Base-by-base conservation (phyloP, 2,888 invertebrate genomes). In the Drosophila atripex region DNA sequence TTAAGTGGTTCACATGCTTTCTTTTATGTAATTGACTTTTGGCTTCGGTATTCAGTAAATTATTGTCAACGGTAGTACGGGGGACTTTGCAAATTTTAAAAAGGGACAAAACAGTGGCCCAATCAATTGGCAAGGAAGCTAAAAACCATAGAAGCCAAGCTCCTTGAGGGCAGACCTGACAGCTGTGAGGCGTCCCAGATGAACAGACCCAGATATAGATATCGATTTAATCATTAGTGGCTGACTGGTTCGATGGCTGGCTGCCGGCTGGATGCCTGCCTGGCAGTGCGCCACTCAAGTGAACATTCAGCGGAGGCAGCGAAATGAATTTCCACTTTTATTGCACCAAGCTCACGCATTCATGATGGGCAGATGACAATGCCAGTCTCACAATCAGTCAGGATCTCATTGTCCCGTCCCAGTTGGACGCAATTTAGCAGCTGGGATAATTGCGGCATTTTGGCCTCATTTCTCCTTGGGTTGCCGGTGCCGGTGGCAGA, bases 191-290 rank as follows among this genome's bases (percentile, higher is more conserved):
- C 59, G 53, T 35, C 45, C 74, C 41, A 66, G 66, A 55, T 72
- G 53, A 65, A 38, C 49, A 54, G 64, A 55, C 47, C 58, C 53
- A 66, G 66, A 73, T 79, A 71, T 58, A 76, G 79, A 75, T 88
- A 82, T 82, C 88, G 82, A 82, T 82, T 82, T 82, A 82, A 88
- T 88, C 88, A 82, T 82, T 82, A 82, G 88, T 76, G 71, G 52
- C 64, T 64, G 61, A 41, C 39, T 18, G 11, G 39, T 16, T 41
- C 39, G 49, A 53, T 28, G 45, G 46, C 54, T 51, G 30, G 16
- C 39, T 23, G 18, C 14, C 35, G 35, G 35, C 35, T 35, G 35
- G 14, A 6, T 35, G 35, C n/a, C 35, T 35, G 35, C 30, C 51
- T 52, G 52, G 51, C 51, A 9, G 39, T 39, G 35, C 51, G 52